Percentiles rank a stretch among this genome's conserved stretches.
These are phyloP conservation scores for Microcebus murinus DNA, from an alignment of 2,113 vertebrate species.

Conservation along the genomic window DNA sequence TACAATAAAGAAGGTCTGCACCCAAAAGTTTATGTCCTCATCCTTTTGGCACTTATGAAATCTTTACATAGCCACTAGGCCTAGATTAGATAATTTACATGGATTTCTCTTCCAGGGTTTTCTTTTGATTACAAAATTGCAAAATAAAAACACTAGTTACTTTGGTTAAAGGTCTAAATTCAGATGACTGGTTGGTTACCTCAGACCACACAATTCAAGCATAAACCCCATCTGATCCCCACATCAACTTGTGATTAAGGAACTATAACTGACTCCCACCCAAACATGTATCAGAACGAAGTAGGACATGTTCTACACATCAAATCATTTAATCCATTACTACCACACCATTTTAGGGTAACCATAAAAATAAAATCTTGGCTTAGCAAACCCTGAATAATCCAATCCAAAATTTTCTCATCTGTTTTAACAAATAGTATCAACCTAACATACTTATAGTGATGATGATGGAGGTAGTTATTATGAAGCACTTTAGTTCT, in stretches of 20 bases:
- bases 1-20: background rate
- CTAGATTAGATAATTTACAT: background rate
- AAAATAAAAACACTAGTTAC: background rate
- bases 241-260: background rate
- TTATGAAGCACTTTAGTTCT: conserved; percentile 42
- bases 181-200: background rate
- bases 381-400: background rate
- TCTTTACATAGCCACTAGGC: background rate
- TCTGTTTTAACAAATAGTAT: conserved; percentile 43
- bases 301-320: background rate
- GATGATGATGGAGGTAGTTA: background rate
- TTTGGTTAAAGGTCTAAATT: background rate
- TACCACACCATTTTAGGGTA: background rate
- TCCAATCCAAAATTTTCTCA: background rate
- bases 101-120: background rate
- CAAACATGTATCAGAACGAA: background rate
- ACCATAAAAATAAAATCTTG: background rate
- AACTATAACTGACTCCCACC: background rate
- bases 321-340: background rate
- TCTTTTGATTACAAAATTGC: background rate
- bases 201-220: background rate
- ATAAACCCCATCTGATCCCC: background rate
- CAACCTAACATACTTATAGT: conserved; percentile 53
- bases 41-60: background rate
- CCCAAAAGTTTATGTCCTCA: background rate